Evolutionary conservation across 2,797 vertebrate species (phyloP).

Genomic region (Hemitrygon akajei): DNA sequence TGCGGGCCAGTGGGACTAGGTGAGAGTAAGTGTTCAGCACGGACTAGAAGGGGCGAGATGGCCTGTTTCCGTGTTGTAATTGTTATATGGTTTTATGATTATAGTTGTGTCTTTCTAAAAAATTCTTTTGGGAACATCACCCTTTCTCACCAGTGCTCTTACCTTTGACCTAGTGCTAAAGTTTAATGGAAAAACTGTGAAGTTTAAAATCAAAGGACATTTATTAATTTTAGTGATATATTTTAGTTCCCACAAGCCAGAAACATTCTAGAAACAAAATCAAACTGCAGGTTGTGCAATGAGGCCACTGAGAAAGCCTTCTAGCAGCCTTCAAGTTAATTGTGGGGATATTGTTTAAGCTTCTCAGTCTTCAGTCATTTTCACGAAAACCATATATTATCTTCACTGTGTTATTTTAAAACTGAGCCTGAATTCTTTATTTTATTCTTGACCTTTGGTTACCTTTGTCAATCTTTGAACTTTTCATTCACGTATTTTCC

Average conservation of each 20-base stretch:
- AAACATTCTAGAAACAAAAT: background rate
- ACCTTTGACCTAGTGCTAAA: background rate
- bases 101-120: background rate
- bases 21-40: no score
- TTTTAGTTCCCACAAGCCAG: background rate
- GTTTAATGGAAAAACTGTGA: background rate
- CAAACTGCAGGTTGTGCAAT: slow-evolving; percentile 10
- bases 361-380: slow-evolving; percentile 4
- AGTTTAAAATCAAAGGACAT: background rate
- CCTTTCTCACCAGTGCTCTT: background rate
- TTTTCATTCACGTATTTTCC: background rate
- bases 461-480: background rate
- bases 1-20: no score
- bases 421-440: background rate
- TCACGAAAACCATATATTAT: background rate
- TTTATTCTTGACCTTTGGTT: slow-evolving; percentile 27
- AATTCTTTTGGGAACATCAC: background rate
- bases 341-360: background rate
- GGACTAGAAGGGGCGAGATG: no score
- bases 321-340: background rate
- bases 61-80: no score
- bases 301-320: background rate
- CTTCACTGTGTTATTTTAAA: background rate
- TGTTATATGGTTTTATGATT: no score
- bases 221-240: background rate